These are phyloP conservation scores for Eremophila alpestris DNA, from an alignment of 2,797 vertebrate species.

Conservation along the genomic window DNA sequence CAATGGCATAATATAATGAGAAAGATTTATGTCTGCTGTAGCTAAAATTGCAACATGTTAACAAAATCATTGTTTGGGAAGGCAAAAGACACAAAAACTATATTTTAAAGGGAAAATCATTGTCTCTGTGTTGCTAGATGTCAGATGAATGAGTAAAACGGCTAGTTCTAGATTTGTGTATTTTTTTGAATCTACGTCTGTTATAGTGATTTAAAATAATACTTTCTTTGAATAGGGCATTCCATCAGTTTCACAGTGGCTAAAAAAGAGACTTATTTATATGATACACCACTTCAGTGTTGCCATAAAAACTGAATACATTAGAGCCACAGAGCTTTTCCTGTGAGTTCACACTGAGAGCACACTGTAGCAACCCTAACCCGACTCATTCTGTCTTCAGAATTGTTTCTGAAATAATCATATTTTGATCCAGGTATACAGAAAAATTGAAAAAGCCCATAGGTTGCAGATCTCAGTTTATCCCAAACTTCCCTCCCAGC, in stretches of 20 bases:
- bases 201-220: neutral
- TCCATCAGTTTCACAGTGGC: constrained; percentile 29
- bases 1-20: neutral
- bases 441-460: neutral
- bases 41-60: neutral
- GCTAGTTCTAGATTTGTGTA: neutral
- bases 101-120: neutral
- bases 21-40: neutral
- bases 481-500: neutral
- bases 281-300: neutral
- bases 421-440: neutral
- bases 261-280: constrained; percentile 26
- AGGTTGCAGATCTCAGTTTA: neutral
- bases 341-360: neutral
- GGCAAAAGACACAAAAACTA: neutral
- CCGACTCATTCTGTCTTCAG: neutral
- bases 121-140: neutral
- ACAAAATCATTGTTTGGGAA: neutral
- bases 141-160: neutral
- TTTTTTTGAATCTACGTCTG: neutral
- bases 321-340: neutral
- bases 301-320: neutral
- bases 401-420: neutral
- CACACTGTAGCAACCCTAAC: neutral
- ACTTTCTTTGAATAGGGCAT: constrained; percentile 1